Evolutionary conservation across 1,140 invertebrate species (phyloP), one percentile per base, ranked within the genome.

Genomic region (Drosophila seguyi): DNA sequence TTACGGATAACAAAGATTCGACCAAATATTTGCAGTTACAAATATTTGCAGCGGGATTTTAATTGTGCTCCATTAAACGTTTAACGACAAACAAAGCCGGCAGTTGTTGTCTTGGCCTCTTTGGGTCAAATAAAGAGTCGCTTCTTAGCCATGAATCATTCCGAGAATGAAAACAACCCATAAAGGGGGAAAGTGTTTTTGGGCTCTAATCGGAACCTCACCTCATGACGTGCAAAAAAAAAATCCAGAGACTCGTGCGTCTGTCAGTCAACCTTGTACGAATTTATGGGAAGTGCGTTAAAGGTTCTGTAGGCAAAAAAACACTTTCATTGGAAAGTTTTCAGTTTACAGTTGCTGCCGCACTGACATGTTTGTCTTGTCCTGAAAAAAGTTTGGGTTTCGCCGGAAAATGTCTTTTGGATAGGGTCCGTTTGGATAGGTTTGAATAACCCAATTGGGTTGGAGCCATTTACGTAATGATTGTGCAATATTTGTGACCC

Each of bases 241-340:
- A 60, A 62, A 34, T 34, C n/a, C 10, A 11, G 38, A 20, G 50
- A 56, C 58, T 45, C 59, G 60, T 80, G 67, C 60, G 72, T 79
- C 74, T 81, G 65, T 87, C 83, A 83, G 83, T 87, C 63, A 87
- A 88, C 22, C 22, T 52, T 85, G 69, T 66, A 88, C 66, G 81
- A 85, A 90, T 88, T 88, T 88, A 82, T 75, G 59, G 57, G 67
- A 66, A 78, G 73, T 75, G 60, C 27, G 38, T 42, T 55, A 66
- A 42, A 66, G 50, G 56, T 61, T 62, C 71, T 48, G 36, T 38
- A n/a, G 42, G 68, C 59, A 59, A 59, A 6, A 48, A 50, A 50
- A 75, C 57, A 75, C 76, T 90, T 84, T 79, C 84, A 81, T 81
- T 78, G 77, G 68, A 87, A 77, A 87, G 61, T 77, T 88, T 81